A percentile compares a stretch with the other conserved stretches of the same genome.
Evolutionary conservation across 2,888 invertebrate species (phyloP).

Genomic region (Seira ritae): DNA sequence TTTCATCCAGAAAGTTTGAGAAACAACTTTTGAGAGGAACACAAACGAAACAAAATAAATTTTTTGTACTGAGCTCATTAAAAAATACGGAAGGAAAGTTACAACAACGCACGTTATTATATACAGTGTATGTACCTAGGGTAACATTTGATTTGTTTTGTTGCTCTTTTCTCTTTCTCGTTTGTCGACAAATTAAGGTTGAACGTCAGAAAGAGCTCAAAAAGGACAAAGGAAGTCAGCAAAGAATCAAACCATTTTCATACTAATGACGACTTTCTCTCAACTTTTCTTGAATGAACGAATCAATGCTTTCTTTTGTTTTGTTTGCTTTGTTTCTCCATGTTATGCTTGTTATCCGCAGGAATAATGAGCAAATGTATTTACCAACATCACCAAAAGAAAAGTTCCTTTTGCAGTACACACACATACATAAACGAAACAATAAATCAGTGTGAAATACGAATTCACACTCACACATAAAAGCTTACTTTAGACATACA

Average conservation of each 20-base stretch:
- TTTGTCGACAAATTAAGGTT: slow-evolving; percentile 1
- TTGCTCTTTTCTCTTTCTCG: not conserved
- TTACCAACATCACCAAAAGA: not conserved
- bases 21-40: not conserved
- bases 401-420: not conserved
- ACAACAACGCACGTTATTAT: too few species aligned
- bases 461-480: not conserved
- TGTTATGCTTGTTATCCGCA: slow-evolving; percentile 44
- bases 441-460: slow-evolving; percentile 51
- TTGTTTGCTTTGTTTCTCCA: slow-evolving; percentile 48
- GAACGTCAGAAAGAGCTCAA: not conserved
- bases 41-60: not conserved
- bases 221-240: not conserved
- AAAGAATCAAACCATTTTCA: not conserved
- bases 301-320: slow-evolving; percentile 43
- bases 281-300: not conserved
- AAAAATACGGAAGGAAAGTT: not conserved
- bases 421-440: slow-evolving; percentile 20
- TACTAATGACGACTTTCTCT: slow-evolving; percentile 9
- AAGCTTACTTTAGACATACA: not conserved
- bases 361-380: slow-evolving; percentile 9
- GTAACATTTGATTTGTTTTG: slow-evolving; percentile 15
- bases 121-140: too few species aligned
- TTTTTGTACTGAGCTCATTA: not conserved
- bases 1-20: too few species aligned